Evolutionary conservation across 2,113 vertebrate genomes (phyloP).

Genomic region (Trematomus loennbergii): DNA sequence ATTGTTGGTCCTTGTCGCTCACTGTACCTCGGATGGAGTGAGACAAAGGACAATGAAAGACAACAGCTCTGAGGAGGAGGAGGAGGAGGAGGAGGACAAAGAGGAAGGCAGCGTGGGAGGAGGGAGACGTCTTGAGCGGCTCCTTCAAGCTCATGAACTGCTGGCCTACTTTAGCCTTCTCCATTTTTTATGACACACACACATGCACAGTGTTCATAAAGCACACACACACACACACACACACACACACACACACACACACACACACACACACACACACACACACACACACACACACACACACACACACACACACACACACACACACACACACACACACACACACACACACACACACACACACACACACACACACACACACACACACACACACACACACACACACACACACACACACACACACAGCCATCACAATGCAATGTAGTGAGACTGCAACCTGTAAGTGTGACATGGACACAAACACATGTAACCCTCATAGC

Average conservation of each 20-base stretch:
- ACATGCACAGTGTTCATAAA: neutral
- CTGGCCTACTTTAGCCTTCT: slow-evolving; percentile 71
- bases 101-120: neutral
- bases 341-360: slow-evolving; percentile 14
- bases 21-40: neutral
- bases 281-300: neutral
- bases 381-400: slow-evolving; percentile 15
- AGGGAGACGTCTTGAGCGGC: slow-evolving; percentile 1
- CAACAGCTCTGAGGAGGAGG: neutral
- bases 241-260: neutral
- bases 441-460: too few species aligned
- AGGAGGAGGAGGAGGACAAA: slow-evolving; percentile 11
- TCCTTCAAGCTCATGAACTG: slow-evolving; percentile 45
- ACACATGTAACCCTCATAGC: too few species aligned
- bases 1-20: neutral
- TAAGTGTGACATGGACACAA: too few species aligned
- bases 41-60: neutral
- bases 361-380: neutral
- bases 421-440: too few species aligned
- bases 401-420: neutral
- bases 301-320: too few species aligned
- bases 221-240: neutral
- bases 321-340: slow-evolving; percentile 17
- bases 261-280: neutral
- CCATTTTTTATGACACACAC: slow-evolving; percentile 71